Base-by-base conservation (phyloP, 2,113 vertebrate species). In the Microcebus ravelobensis region DNA sequence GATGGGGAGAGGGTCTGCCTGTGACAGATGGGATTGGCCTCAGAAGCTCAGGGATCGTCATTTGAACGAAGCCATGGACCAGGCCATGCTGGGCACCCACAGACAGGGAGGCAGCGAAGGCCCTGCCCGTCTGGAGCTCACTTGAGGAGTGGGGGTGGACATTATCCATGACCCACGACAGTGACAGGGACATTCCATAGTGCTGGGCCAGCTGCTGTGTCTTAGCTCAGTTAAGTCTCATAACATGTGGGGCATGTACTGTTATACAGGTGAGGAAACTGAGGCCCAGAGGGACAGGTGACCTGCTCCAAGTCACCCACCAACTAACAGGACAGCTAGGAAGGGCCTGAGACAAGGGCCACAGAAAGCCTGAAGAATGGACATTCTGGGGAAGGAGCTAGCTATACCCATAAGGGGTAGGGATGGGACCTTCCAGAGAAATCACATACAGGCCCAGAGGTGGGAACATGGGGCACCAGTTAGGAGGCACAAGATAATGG, bases 21-120 rank as follows among this genome's bases (percentile, higher is more conserved):
- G 34, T 8, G 27, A 21, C 13, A 11, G 48, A 5, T 1, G 20
- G 34, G 11, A 1, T 10, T 4, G 8, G 6, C 27, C 21, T 36
- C 5, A n/a, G 48, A 6, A 57, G 21, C 68, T 31, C 39, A 52
- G 23, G 80, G 84, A 21, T 34, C 20, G 11, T 39, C 20, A 0
- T 29, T 45, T 52, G 50, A 59, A n/a, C 63, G 42, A 25, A 87
- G 59, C 82, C 5, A 11, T 0, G 23, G 17, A 4, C 79, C 52
- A 3, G 55, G 63, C 29, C 9, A 0, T 5, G 15, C 9, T 61
- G 70, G 83, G 50, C 55, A n/a, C n/a, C 79, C 42, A 21, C 12
- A 25, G 39, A 4, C 17, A 17, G 1, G 0, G 7, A 31, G 34
- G n/a, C 31, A 3, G 86, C 71, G 27, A 79, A 14, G 65, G 77